phyloP scores from a whole-genome alignment of 1,140 invertebrate genomes.

The Paraescarpia echinospica region DNA sequence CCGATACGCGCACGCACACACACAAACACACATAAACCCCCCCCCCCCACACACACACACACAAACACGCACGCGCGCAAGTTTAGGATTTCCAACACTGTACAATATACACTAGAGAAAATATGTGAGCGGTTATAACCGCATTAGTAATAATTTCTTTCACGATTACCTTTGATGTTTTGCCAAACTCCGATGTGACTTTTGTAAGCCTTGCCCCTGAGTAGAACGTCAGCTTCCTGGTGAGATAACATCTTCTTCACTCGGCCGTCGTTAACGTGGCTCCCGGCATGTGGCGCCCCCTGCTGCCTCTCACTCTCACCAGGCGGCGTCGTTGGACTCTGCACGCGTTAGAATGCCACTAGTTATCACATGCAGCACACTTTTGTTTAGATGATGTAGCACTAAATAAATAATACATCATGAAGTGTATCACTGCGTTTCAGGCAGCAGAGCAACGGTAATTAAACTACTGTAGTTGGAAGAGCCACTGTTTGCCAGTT shows the following conservation, averaged over 20 bases:
- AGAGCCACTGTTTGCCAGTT: too few relatives aligned
- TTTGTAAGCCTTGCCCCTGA: slow-evolving; percentile 12
- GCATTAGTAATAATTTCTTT: not conserved
- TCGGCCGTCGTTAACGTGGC: not conserved
- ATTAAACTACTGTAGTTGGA: too few relatives aligned
- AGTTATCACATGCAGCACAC: too few relatives aligned
- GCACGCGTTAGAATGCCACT: not conserved
- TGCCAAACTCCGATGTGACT: slow-evolving; percentile 20
- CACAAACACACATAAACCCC: not conserved
- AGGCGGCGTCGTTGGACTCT: not conserved
- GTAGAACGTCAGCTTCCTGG: not conserved
- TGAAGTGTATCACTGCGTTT: not conserved
- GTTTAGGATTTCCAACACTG: too few relatives aligned
- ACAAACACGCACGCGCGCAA: too few relatives aligned
- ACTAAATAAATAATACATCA: too few relatives aligned
- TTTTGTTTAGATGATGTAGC: too few relatives aligned
- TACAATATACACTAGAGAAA: too few relatives aligned
- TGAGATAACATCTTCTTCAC: not conserved
- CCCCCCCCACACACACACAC: too few relatives aligned
- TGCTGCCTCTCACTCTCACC: slow-evolving; percentile 16
- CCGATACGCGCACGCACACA: not conserved
- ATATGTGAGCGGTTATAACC: not conserved
- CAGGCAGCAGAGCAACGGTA: too few relatives aligned
- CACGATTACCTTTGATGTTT: not conserved
- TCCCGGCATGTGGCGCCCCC: not conserved